Base-by-base conservation (phyloP, 1,140 invertebrate species). In the Brachionus sp. region DNA sequence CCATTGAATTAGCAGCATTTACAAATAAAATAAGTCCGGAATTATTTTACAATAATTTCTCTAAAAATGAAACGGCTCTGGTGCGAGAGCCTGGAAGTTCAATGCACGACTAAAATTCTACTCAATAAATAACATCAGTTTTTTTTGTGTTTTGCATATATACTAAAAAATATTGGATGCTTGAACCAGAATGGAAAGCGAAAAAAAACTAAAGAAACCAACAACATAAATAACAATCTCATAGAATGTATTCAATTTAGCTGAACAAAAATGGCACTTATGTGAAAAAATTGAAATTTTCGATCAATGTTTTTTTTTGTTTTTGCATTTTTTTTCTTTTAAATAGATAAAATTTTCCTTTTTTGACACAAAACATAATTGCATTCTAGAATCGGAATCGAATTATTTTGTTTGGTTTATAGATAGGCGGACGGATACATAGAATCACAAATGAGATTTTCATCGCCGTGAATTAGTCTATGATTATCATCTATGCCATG, bases 341-440 rank as follows among this genome's bases (percentile, higher is more conserved):
- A 16, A 16, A 57, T 19, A 44, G 6, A 16, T 10, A 42, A 70
- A 70, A n/a, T 33, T 64, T 66, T 66, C n/a, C 13, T 33, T 66
- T 13, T 35, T 23, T 39, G 37, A 70, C 66, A 37, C 33, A 37
- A 39, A 70, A 70, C 29, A 33, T n/a, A 33, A 66, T 66, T 66
- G 33, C 33, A 66, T 66, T 66, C 64, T 66, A 13, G 6, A 16
- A 33, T 23, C 64, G 25, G 33, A 12, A 29, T 29, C 29, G 29
- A 3, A 29, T 29, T 29, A 29, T 29, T 29, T 64, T 12, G 5
- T 70, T 37, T 70, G 0, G 29, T 13, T 46, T 44, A 23, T 19
- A 75, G 44, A 46, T 46, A 75, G 23, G 42, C 16, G 42, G 70
- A 75, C 70, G 70, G 70, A 75, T 75, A 44, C 9, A 75, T 46